Base-by-base conservation (phyloP, 2,888 invertebrate species). In the Sacculina carcini region DNA sequence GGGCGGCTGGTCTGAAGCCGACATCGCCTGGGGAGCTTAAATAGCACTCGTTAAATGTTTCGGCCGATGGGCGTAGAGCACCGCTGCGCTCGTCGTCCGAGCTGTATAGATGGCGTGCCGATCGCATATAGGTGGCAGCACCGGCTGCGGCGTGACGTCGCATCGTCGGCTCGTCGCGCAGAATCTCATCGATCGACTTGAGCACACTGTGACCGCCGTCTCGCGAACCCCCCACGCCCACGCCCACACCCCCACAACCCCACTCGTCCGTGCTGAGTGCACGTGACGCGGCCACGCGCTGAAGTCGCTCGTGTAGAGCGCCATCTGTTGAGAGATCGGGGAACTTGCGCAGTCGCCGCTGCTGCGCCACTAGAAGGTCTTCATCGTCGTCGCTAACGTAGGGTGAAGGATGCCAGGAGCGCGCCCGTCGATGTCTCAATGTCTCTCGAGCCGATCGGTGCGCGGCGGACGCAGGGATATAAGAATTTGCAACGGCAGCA, bases 291-390 rank as follows among this genome's bases (percentile, higher is more conserved):
- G 67, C 65, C 51, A 67, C 58, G 54, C 68, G 65, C 46, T 67
- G 60, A 19, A 71, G 61, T 58, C 72, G 71, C 47, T 68, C 66
- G 58, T 68, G 70, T 32, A 71, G 61, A 9, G 70, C 64, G n/a
- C 69, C 67, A 54, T 71, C 69, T 56, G 73, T 71, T 12, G 73
- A 72, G 54, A 76, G 73, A 61, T 76, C 75, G 40, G 70, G 70
- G 57, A 73, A 72, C 53, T 76, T 68, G 56, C 71, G 67, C 36
- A 69, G 66, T 60, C 72, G 71, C 59, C 73, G 71, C 58, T 71
- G 69, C 58, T 76, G 74, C 39, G 73, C 62, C 21, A 65, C 66
- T 36, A 58, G 54, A 55, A 69, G 59, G 46, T 66, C 67, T 53
- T 68, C 67, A 46, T 69, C 68, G 32, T 60, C 59, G 50, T 66